phyloP scores from a whole-genome alignment of 2,797 vertebrate species.

The Diglossa cyanea region DNA sequence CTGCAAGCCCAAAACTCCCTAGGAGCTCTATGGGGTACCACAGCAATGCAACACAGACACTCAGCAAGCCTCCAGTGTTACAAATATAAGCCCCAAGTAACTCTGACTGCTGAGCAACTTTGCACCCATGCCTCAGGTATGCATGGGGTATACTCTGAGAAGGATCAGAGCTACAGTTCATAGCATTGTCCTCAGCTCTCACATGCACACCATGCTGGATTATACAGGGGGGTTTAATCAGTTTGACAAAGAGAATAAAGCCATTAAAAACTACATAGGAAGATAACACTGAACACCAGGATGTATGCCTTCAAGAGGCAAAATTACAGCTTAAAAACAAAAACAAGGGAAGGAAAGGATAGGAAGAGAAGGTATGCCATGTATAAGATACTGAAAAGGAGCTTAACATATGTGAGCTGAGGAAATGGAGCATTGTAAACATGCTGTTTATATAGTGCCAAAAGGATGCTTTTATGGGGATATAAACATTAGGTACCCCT shows the following conservation, averaged over 20 bases:
- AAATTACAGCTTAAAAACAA: not conserved
- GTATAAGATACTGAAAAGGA: not conserved
- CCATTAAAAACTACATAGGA: not conserved
- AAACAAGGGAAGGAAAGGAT: not conserved
- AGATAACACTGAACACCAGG: not conserved
- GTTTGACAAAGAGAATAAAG: not conserved
- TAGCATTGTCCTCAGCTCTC: not conserved
- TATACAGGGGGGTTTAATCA: not conserved
- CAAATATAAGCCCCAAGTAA: not conserved
- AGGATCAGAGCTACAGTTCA: not conserved
- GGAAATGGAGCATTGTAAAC: not conserved
- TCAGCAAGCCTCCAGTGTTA: not conserved
- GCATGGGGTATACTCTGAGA: not conserved
- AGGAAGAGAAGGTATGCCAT: not conserved
- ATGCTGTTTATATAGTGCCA: not conserved
- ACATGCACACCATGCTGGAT: rapidly evolving
- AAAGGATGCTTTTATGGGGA: not conserved
- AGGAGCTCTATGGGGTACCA: not conserved
- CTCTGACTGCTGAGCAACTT: not conserved
- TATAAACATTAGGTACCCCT: not conserved
- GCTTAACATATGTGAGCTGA: not conserved
- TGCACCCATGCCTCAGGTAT: not conserved
- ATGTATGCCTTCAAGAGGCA: not conserved
- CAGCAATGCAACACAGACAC: not conserved
- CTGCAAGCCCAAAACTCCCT: not conserved